These are phyloP conservation scores for Trachemys scripta DNA, from an alignment of 2,113 vertebrate species.

Conservation along the genomic window DNA sequence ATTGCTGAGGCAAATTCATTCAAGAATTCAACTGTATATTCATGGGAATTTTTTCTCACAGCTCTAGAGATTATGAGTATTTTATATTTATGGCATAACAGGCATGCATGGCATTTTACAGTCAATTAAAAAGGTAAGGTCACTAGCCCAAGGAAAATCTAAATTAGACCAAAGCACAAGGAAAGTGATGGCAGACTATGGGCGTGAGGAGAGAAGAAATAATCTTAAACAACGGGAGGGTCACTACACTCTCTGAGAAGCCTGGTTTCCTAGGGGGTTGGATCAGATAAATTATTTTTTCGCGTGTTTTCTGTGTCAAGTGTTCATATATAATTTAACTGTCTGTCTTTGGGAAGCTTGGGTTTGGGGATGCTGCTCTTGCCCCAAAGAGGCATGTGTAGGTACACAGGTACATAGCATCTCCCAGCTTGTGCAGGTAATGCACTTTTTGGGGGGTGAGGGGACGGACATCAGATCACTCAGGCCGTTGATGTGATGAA, in stretches of 20 bases:
- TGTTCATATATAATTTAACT: background rate
- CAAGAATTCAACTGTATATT: constrained; percentile 19
- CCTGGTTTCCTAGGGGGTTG: background rate
- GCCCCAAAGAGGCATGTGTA: background rate
- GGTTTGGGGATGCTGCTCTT: background rate
- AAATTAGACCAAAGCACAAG: constrained; percentile 43
- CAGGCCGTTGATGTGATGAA: background rate
- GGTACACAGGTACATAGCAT: background rate
- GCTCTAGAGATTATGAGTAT: constrained; percentile 23
- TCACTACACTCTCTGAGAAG: constrained; percentile 12
- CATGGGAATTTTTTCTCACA: background rate
- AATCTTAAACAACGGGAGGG: constrained; percentile 20
- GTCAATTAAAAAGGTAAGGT: constrained; percentile 48
- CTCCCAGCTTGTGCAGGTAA: background rate
- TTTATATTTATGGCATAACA: constrained; percentile 27
- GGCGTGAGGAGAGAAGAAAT: background rate
- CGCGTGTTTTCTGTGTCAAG: background rate
- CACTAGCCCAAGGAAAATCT: background rate
- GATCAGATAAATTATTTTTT: background rate
- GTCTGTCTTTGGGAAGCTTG: background rate
- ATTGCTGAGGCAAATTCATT: constrained; percentile 29
- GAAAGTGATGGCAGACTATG: constrained; percentile 1
- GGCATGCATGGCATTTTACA: constrained; percentile 31
- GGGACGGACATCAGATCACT: background rate
- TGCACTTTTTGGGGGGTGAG: background rate